These are phyloP conservation scores for Luperina testacea DNA, from an alignment of 2,888 invertebrate species.

Conservation along the genomic window DNA sequence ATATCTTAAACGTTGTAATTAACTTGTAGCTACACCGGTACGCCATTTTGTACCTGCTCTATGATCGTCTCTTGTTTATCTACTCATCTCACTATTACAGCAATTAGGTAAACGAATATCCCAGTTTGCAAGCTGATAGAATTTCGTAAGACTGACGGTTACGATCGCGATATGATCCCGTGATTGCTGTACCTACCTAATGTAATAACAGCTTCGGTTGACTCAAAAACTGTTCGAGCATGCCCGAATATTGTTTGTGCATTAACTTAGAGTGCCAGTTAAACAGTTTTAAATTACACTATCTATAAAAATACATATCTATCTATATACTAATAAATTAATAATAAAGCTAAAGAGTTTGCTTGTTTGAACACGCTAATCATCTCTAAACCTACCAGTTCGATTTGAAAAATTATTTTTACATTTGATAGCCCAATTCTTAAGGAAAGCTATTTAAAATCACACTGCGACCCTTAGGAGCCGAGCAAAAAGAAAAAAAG, in stretches of 20 bases:
- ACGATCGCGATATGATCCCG: neutral
- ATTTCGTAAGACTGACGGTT: neutral
- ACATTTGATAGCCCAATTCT: neutral
- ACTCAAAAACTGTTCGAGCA: neutral
- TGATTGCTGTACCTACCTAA: too few relatives aligned
- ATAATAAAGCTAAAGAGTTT: neutral
- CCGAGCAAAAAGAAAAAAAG: too few relatives aligned
- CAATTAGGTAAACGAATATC: neutral
- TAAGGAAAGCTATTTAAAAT: too few relatives aligned
- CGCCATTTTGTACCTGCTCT: neutral
- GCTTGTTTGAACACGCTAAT: neutral
- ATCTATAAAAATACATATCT: too few relatives aligned
- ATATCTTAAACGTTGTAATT: constrained; percentile 9
- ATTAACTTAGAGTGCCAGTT: too few relatives aligned
- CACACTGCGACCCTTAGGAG: too few relatives aligned
- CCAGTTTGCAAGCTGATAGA: neutral
- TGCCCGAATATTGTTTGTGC: neutral
- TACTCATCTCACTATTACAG: too few relatives aligned
- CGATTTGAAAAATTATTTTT: neutral
- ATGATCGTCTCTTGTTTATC: constrained; percentile 3
- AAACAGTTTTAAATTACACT: too few relatives aligned
- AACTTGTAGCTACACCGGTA: neutral
- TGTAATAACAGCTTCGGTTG: neutral
- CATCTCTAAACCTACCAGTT: neutral
- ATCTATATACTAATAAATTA: too few relatives aligned